Evolutionary conservation across 2,888 invertebrate genomes (phyloP).

Genomic region (Cephus sareptanus): DNA sequence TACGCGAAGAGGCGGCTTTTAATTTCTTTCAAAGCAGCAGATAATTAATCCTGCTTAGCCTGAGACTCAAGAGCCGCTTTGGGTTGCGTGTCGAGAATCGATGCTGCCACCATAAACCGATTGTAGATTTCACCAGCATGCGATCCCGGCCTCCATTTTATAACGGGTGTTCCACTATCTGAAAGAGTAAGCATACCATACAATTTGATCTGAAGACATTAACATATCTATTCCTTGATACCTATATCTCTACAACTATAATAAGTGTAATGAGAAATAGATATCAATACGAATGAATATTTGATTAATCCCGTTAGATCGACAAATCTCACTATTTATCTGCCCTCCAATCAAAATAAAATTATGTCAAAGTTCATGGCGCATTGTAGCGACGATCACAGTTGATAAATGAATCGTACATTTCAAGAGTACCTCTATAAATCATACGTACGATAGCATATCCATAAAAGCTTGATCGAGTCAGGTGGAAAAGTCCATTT

Average conservation of each 20-base stretch:
- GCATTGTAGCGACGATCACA: too few relatives aligned
- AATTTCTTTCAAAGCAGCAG: background rate
- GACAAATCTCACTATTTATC: too few relatives aligned
- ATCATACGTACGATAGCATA: too few relatives aligned
- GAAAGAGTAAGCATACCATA: background rate
- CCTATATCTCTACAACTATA: too few relatives aligned
- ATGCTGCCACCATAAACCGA: background rate
- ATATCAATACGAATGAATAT: background rate
- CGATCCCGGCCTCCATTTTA: background rate
- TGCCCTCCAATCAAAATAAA: too few relatives aligned
- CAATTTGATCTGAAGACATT: background rate
- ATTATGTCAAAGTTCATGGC: too few relatives aligned
- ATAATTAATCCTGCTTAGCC: conserved; percentile 5
- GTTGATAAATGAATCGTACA: too few relatives aligned
- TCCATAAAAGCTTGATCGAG: too few relatives aligned
- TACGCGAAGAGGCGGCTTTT: background rate
- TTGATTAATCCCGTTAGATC: background rate
- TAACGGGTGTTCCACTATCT: background rate
- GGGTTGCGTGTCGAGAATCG: conserved; percentile 7
- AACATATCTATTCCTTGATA: background rate
- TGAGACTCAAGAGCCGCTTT: background rate
- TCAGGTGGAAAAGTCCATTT: too few relatives aligned
- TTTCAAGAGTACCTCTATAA: too few relatives aligned
- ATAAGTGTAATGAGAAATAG: background rate
- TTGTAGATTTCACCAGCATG: conserved; percentile 1